phyloP scores from a whole-genome alignment of 2,797 vertebrate species.

The Poeciliopsis paucimaculata region DNA sequence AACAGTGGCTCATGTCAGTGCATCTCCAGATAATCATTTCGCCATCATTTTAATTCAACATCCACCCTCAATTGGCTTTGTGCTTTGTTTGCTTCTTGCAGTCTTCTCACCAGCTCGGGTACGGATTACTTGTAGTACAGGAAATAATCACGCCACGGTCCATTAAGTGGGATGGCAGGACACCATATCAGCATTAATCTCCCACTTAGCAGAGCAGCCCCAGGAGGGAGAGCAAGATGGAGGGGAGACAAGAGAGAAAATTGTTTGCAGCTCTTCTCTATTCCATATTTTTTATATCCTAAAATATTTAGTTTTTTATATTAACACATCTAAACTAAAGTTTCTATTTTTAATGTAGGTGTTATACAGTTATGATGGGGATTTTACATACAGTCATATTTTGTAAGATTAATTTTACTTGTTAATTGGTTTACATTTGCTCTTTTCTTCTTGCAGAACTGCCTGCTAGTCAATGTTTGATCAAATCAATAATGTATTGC shows the following conservation, averaged over 20 bases:
- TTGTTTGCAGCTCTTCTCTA: slow-evolving; percentile 49
- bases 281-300: slow-evolving; percentile 11
- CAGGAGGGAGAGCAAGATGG: slow-evolving; percentile 53
- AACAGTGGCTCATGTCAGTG: slow-evolving; percentile 43
- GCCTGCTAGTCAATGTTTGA: not conserved
- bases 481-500: not conserved
- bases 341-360: not conserved
- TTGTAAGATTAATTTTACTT: not conserved
- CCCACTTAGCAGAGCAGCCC: slow-evolving; percentile 76
- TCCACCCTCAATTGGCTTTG: slow-evolving; percentile 64
- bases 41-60: slow-evolving; percentile 58
- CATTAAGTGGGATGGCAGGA: slow-evolving; percentile 81
- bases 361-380: not conserved
- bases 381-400: not conserved
- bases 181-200: slow-evolving; percentile 84
- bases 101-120: slow-evolving; percentile 62
- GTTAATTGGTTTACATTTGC: not conserved
- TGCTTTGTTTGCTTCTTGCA: slow-evolving; percentile 69
- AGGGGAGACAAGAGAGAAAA: slow-evolving; percentile 38
- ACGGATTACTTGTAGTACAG: slow-evolving; percentile 79
- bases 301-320: not conserved
- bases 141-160: slow-evolving; percentile 82
- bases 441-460: not conserved
- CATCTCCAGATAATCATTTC: slow-evolving; percentile 51
- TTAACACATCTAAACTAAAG: not conserved